Evolutionary conservation across 1,140 invertebrate genomes (phyloP), one percentile per base, ranked within the genome.

Genomic region (Myzus persicae): DNA sequence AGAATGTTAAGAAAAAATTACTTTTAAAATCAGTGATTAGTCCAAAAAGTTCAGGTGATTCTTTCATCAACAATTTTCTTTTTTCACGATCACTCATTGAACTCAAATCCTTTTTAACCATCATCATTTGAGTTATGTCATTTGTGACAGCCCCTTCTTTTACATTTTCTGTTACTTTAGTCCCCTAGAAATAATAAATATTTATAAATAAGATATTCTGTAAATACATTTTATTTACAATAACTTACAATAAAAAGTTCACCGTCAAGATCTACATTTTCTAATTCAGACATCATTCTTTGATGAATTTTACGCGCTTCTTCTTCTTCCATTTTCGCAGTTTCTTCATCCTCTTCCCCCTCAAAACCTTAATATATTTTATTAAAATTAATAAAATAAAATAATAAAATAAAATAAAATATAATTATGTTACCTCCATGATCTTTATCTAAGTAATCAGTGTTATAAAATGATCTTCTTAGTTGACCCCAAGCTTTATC

Each of bases 401-500:
- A n/a, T n/a, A n/a, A 22, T 42, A 26, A 3, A 90, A 46, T 90
- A 67, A n/a, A n/a, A 76, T 93, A 24, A 20, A 40, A 93, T 54
- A 76, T 81, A 44, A 42, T 22, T 59, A 44, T 89, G 31, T 94
- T 94, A 94, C 96, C 97, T 76, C 97, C 96, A 96, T 97, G 98
- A 95, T 98, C 98, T 94, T 97, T 96, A 96, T 98, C 98, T 31
- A 98, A 97, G 95, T 98, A 98, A 96, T 98, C 98, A 2, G 98
- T 98, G 84, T 97, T 97, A 95, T 98, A 98, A 95, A 97, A 99
- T 81, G 96, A 96, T 94, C 95, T 96, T 94, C 97, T 97, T 93
- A 97, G 97, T 94, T 96, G 97, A 24, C 98, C 98, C 98, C 98
- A 99, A 38, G 98, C 97, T 95, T 97, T 97, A 24, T 96, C 96